These are phyloP conservation scores for Belgica antarctica DNA, from an alignment of 2,888 invertebrate genomes.

Conservation along the genomic window DNA sequence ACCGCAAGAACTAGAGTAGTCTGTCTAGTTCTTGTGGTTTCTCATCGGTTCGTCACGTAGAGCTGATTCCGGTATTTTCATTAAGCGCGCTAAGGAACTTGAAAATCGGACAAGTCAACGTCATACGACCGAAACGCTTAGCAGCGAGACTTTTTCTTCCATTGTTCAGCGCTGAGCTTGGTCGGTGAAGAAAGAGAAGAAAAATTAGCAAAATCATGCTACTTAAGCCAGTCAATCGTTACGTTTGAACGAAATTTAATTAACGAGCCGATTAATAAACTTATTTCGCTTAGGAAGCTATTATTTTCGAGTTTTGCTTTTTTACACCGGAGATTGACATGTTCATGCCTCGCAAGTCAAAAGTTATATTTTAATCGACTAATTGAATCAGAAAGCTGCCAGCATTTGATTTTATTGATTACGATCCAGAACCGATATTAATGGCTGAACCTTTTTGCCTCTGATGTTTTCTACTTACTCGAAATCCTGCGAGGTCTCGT, in stretches of 20 bases:
- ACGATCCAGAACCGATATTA: not conserved
- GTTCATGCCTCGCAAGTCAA: not conserved
- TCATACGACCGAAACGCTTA: not conserved
- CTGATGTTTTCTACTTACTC: constrained; percentile 57
- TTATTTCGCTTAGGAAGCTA: not conserved
- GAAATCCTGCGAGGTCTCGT: constrained; percentile 78
- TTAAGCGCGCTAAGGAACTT: constrained; percentile 5
- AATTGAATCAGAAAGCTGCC: not conserved
- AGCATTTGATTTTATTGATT: not conserved
- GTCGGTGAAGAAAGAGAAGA: not conserved
- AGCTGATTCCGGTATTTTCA: constrained; percentile 9
- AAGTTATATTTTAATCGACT: not conserved
- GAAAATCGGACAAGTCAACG: constrained; percentile 8
- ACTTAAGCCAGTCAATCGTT: not conserved
- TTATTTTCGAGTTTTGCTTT: no score
- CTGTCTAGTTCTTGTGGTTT: constrained; percentile 1
- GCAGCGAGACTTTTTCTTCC: not conserved
- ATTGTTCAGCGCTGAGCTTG: not conserved
- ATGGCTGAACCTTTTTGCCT: no score
- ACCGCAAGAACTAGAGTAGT: no score
- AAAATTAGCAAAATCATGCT: no score
- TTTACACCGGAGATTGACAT: not conserved
- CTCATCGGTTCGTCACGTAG: constrained; percentile 3
- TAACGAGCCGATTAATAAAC: constrained; percentile 8
- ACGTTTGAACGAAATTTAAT: constrained; percentile 1